Base-by-base conservation (phyloP, 2,113 vertebrate genomes). In the Vombatus ursinus region DNA sequence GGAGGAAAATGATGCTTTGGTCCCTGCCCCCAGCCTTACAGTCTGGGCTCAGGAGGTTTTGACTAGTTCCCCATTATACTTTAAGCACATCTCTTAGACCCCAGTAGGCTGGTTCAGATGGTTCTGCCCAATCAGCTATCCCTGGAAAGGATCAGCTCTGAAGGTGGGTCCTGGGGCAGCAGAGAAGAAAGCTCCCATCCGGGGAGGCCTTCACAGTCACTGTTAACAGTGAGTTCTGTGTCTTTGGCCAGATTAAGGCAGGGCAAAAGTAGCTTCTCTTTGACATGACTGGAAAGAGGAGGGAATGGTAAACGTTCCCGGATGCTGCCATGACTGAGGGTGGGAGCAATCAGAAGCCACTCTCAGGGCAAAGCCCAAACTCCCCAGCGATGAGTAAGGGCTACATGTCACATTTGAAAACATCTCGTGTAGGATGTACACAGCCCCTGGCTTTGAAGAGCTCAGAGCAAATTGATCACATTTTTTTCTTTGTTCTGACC, bases 61-160 rank as follows among this genome's bases (percentile, higher is more conserved):
- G 24, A 90, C 48, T 49, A 8, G 47, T 52, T 48, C 28, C 84
- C 19, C 12, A 48, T 28, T 51, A 14, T 0, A 0, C 37, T 28
- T 51, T 53, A 26, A 51, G 3, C 1, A 0, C 0, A 0, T 1
- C 10, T 2, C 22, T 25, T 28, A 3, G 92, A 31, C 90, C 49
- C 52, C 51, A 0, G 2, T n/a, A 28, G 89, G n/a, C 57, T 23
- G 22, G 10, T 50, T 50, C 47, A 14, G 2, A 23, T 3, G 68
- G 6, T 44, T n/a, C 61, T 37, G 12, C 61, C 61, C 61, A 68
- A 4, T 68, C 31, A 37, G 14, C 61, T 16, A 6, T n/a, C 68
- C 19, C 68, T 23, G n/a, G 16, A 44, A 44, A 44, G 31, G 68
- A 16, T 44, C 31, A 6, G 37, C 37, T n/a, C 61, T 22, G 37